phyloP scores from a whole-genome alignment of 2,797 vertebrate species.

The Rallus crepitans region DNA sequence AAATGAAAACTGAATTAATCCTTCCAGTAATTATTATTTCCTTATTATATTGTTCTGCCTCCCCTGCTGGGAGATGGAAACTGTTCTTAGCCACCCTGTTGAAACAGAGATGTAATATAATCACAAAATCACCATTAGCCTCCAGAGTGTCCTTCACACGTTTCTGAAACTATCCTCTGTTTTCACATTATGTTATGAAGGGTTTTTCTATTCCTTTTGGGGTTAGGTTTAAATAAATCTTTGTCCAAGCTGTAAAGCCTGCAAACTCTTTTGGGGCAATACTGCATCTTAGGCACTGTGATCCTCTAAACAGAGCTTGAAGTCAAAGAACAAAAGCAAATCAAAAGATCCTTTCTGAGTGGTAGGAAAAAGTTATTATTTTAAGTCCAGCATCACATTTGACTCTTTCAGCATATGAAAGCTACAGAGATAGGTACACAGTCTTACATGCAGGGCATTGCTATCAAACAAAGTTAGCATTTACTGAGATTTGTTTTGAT shows the following conservation, averaged over 20 bases:
- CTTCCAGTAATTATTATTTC: conserved; percentile 23
- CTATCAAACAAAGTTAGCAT: neutral
- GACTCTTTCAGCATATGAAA: neutral
- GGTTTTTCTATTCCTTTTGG: neutral
- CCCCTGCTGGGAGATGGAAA: neutral
- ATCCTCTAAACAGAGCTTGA: neutral
- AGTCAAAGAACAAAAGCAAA: neutral
- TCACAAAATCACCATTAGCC: neutral
- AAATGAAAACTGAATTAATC: conserved; percentile 41
- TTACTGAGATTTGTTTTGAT: neutral
- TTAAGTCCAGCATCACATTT: neutral
- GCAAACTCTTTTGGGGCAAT: neutral
- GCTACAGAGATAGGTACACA: neutral
- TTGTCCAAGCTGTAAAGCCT: neutral
- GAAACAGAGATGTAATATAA: neutral
- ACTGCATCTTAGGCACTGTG: neutral
- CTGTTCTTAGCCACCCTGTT: neutral
- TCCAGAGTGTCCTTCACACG: neutral
- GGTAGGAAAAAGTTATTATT: neutral
- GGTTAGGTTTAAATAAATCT: neutral
- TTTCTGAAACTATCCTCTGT: neutral
- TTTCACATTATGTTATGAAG: neutral
- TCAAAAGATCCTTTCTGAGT: neutral
- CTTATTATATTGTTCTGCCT: neutral
- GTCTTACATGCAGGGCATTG: neutral